Base-by-base conservation (phyloP, 2,888 invertebrate species). In the Tryphoninae sp. region DNA sequence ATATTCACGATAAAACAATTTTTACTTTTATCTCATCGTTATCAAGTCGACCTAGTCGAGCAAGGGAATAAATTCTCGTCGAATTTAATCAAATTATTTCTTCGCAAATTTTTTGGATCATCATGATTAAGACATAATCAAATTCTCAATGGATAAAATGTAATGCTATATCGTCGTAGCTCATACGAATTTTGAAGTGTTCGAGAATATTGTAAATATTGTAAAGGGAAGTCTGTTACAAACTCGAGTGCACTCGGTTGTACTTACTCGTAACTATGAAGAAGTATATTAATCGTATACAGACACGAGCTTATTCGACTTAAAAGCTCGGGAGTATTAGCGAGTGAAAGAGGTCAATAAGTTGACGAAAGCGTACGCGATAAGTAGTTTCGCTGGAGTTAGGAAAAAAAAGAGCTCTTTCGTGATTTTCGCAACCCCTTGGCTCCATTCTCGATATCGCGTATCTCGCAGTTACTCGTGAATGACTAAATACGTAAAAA, bases 341-440 rank as follows among this genome's bases (percentile, higher is more conserved):
- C 64, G 62, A 78, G 51, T 77, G 42, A 82, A 80, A 80, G 76
- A 80, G 82, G 79, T 82, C 80, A 82, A 82, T 80, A 80, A 82
- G 73, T 74, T 65, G 68, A 19, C 19, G 53, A n/a, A 58, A 79
- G 64, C 75, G 69, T 33, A 55, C 62, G 76, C 77, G 73, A 80
- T 80, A 82, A 82, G 82, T 82, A 82, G 77, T 82, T 82, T 79
- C 42, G 49, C 59, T 73, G 6, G 64, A 76, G 76, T 82, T 82
- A 77, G 22, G 7, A 19, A 19, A 53, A 13, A 73, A 72, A 33
- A 73, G 72, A 68, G 76, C 53, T 80, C 68, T 71, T 6, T 71
- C 69, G 55, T 77, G 13, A 2, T 45, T 45, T 45, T 45, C 45
- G 11, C 45, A 45, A 9, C 45, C 45, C 45, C 13, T 13, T 13